Evolutionary conservation across 2,797 vertebrate species (phyloP), one percentile per base, ranked within the genome.

Genomic region (Melanotaenia nigrans): DNA sequence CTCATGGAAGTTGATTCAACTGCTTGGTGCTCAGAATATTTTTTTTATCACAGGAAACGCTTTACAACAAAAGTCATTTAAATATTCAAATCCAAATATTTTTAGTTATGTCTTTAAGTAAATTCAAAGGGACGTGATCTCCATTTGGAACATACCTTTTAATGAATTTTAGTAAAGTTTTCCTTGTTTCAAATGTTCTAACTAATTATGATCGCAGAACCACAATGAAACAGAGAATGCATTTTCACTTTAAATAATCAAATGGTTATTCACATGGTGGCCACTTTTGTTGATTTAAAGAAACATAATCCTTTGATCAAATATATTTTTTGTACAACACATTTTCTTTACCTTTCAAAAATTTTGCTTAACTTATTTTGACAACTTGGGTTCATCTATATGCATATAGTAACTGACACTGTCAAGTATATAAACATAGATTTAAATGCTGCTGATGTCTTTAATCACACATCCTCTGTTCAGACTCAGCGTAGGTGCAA

Each of bases 1-100:
- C 75, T 68, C 61, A 53, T 85, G 89, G 66, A 85, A 89, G 83
- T 73, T 77, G 87, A 73, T 77, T 77, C 40, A 58, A 55, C 53
- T 8, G 56, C 12, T 25, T 3, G 24, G 22, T 65, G 16, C 35
- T 38, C 12, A 51, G 35, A 73, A n/a, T n/a, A 63, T 28, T 45
- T n/a, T 24, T 4, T 40, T 9, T 56, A 20, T 49, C 42, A 6
- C 3, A 55, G 1, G 11, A n/a, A 66, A n/a, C 61, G 57, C 5
- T 66, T 61, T 57, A 9, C 25, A 18, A 61, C 2, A 28, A 68
- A 51, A 47, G 5, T 42, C 4, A 4, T 25, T 22, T n/a, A 13
- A 69, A 59, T 11, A 28, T n/a, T 53, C 13, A 24, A 45, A 60
- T 1, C 6, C 0, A 64, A 9, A 2, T 16, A 14, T 40, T 38